These are phyloP conservation scores for Cybosia mesomella DNA, from an alignment of 2,888 invertebrate species.

Conservation along the genomic window DNA sequence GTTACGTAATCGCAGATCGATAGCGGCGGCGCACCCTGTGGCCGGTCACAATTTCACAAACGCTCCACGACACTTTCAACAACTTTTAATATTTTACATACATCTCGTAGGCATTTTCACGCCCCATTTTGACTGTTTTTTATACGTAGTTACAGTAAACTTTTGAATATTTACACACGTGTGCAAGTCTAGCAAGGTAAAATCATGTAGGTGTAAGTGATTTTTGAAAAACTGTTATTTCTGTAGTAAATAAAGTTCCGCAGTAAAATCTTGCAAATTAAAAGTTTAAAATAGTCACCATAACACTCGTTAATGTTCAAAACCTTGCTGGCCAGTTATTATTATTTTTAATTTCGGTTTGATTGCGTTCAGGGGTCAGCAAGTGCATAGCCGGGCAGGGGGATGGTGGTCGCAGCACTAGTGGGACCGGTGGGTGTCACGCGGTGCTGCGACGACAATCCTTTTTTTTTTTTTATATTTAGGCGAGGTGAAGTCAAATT, in stretches of 20 bases:
- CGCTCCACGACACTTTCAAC: slow-evolving; percentile 59
- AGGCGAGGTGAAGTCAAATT: too few relatives aligned
- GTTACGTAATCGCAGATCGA: slow-evolving; percentile 79
- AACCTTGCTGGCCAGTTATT: neutral
- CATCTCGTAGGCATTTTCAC: slow-evolving; percentile 31
- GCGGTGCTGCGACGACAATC: too few relatives aligned
- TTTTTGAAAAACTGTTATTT: too few relatives aligned
- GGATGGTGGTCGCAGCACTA: too few relatives aligned
- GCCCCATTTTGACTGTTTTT: slow-evolving; percentile 36
- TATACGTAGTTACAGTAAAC: slow-evolving; percentile 20
- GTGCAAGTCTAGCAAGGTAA: neutral
- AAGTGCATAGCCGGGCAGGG: too few relatives aligned
- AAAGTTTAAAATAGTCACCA: neutral
- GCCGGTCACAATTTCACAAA: slow-evolving; percentile 53
- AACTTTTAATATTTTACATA: slow-evolving; percentile 68
- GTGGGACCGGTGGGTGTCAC: too few relatives aligned
- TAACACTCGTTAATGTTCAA: neutral
- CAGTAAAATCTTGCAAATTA: neutral
- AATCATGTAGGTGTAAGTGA: too few relatives aligned
- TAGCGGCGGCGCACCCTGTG: slow-evolving; percentile 66
- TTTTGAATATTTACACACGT: neutral
- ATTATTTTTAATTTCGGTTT: too few relatives aligned
- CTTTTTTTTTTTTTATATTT: too few relatives aligned
- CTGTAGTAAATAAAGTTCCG: too few relatives aligned
- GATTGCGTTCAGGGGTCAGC: too few relatives aligned